Evolutionary conservation across 2,113 vertebrate species (phyloP).

Genomic region (Chelonoidis abingdonii): DNA sequence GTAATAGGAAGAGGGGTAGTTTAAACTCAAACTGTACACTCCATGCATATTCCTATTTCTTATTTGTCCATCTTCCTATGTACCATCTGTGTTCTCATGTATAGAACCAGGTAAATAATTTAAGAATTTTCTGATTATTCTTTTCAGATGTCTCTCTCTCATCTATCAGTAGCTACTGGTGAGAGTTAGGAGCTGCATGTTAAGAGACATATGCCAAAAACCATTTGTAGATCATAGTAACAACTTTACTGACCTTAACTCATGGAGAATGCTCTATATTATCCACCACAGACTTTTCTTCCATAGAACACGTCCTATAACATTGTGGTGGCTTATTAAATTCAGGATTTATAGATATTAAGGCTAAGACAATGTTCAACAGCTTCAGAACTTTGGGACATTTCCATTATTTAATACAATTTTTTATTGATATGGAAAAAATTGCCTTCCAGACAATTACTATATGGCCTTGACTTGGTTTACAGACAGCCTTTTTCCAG

Average conservation of each 20-base stretch:
- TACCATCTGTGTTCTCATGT: not conserved
- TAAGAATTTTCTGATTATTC: not conserved
- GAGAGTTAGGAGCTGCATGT: not conserved
- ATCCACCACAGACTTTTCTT: not conserved
- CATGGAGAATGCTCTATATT: not conserved
- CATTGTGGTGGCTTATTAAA: not conserved
- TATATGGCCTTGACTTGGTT: not conserved
- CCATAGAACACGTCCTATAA: not conserved
- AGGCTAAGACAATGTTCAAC: not conserved
- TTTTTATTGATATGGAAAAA: not conserved
- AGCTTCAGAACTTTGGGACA: not conserved
- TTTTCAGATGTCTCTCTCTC: not conserved
- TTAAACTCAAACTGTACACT: not conserved
- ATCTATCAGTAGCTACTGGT: not conserved
- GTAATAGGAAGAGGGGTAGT: not conserved
- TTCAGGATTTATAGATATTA: not conserved
- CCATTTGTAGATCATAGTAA: accelerated
- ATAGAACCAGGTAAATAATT: not conserved
- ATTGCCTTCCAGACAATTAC: not conserved
- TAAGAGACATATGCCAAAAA: not conserved
- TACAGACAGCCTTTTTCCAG: not conserved
- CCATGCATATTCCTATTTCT: not conserved
- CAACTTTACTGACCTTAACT: not conserved
- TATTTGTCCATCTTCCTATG: not conserved
- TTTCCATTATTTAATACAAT: not conserved